Percentiles rank a stretch among this genome's conserved stretches.
Conservation (phyloP, 2,113 vertebrate genomes). For the Dicaeum eximium region DNA sequence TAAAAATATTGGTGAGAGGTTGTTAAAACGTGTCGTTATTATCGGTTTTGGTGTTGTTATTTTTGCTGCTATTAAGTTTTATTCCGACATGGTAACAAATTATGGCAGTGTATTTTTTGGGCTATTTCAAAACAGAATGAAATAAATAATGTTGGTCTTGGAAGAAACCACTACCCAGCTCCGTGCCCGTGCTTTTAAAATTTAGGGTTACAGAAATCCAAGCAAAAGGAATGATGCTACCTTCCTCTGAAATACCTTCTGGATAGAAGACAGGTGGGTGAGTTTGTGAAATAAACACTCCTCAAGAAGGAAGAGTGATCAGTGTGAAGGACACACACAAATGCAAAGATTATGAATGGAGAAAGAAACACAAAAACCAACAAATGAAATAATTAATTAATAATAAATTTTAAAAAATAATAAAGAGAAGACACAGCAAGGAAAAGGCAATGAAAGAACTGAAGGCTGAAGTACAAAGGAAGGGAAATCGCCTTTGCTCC, state of each 20-base stretch:
- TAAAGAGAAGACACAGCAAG: neutral
- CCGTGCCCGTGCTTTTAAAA: neutral
- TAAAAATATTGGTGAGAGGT: neutral
- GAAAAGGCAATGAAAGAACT: neutral
- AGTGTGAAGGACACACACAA: neutral
- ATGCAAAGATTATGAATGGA: neutral
- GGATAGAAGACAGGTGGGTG: neutral
- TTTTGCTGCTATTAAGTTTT: neutral
- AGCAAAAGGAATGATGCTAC: neutral
- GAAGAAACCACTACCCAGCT: constrained; percentile 13
- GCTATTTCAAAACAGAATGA: constrained; percentile 21
- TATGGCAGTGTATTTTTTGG: constrained; percentile 46
- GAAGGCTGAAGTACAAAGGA: constrained; percentile 54
- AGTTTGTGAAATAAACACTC: neutral
- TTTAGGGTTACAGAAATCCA: neutral
- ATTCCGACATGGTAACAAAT: constrained; percentile 61
- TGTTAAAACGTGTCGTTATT: constrained; percentile 31
- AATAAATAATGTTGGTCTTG: neutral
- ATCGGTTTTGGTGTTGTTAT: neutral
- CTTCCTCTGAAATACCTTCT: neutral
- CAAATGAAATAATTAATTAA: neutral
- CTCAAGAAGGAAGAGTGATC: neutral
- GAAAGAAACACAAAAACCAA: neutral
- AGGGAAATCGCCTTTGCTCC: constrained; percentile 63
- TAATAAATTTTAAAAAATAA: neutral